phyloP scores from a whole-genome alignment of 2,888 invertebrate genomes.

The Noctua pronuba region DNA sequence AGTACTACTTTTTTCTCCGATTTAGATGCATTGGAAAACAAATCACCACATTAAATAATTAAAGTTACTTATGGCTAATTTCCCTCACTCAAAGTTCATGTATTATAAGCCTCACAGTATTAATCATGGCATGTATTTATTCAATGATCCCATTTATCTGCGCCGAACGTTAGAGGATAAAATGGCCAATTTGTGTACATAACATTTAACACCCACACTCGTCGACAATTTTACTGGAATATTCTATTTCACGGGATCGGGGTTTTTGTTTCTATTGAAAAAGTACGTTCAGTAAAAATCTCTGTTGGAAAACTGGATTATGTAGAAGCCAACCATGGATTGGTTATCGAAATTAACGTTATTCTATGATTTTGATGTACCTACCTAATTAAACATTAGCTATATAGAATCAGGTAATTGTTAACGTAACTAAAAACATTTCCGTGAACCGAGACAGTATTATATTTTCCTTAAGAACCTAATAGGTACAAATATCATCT shows the following conservation, averaged over 20 bases:
- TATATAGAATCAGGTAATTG: neutral
- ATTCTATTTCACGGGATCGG: neutral
- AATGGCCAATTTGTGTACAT: too few species aligned
- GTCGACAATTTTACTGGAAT: neutral
- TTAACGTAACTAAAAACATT: neutral
- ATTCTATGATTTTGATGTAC: neutral
- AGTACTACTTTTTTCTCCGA: neutral
- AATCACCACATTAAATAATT: neutral
- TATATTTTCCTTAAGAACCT: neutral
- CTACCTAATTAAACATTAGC: neutral
- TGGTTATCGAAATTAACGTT: neutral
- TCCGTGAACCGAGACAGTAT: neutral
- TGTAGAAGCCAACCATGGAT: neutral
- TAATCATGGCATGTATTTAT: neutral
- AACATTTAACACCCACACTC: neutral
- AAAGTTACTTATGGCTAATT: neutral
- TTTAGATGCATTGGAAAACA: neutral
- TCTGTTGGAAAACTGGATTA: neutral
- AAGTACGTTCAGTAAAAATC: neutral
- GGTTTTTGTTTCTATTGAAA: neutral
- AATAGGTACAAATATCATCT: neutral
- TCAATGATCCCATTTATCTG: neutral
- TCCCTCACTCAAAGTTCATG: neutral
- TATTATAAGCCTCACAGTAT: neutral
- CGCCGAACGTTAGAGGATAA: neutral